Conservation (phyloP, 2,113 vertebrate genomes). For the Festucalex cinctus region DNA sequence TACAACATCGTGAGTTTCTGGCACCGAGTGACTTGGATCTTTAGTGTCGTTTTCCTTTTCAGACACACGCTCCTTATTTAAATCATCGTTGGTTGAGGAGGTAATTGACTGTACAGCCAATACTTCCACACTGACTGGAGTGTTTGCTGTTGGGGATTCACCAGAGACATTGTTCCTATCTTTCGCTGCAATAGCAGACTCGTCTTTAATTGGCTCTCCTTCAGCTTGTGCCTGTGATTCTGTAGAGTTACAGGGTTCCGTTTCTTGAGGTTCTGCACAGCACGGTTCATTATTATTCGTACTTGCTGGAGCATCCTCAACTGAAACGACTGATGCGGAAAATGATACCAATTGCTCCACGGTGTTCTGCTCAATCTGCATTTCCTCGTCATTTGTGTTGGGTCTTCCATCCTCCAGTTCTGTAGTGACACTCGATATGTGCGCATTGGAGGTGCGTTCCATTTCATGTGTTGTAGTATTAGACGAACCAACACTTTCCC, state of each 20-base stretch:
- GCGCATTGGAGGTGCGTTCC: constrained; percentile 11
- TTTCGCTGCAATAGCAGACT: constrained; percentile 3
- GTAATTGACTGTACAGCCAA: neutral
- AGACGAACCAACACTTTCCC: neutral
- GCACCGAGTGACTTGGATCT: constrained; percentile 10
- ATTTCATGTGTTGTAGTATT: neutral
- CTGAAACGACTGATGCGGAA: neutral
- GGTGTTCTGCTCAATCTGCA: constrained; percentile 10
- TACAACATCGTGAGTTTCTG: neutral
- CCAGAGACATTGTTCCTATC: constrained; percentile 15
- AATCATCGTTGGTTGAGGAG: neutral
- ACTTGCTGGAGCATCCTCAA: neutral
- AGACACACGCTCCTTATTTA: constrained; percentile 4
- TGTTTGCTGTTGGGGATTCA: neutral
- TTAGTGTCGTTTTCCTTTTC: constrained; percentile 1
- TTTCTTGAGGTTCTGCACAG: neutral
- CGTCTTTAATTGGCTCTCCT: constrained; percentile 3
- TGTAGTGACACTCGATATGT: neutral
- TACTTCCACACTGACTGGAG: neutral
- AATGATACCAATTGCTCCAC: constrained; percentile 4
- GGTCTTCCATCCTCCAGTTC: neutral
- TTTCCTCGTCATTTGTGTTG: constrained; percentile 1
- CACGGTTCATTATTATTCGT: neutral
- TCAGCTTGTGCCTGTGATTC: constrained; percentile 4
- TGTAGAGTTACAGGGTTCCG: neutral